Conservation (phyloP, 2,797 vertebrate genomes). For the Peromyscus nudipes region DNA sequence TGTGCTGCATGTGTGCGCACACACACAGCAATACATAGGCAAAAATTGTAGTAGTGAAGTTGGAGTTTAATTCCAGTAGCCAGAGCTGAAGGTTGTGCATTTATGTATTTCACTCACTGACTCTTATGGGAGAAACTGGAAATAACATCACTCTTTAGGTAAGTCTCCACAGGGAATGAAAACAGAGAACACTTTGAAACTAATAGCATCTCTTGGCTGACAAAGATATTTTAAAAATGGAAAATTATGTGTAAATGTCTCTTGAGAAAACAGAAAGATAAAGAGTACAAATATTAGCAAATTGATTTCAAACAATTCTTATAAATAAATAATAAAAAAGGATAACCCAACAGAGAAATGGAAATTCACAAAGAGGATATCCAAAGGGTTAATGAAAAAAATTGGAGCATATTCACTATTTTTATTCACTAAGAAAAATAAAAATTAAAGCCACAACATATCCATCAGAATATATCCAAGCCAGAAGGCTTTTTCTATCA, state of each 20-base stretch:
- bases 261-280: neutral
- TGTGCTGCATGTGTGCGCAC: too few species aligned
- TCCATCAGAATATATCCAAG: neutral
- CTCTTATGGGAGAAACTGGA: conserved; percentile 38
- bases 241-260: neutral
- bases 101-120: neutral
- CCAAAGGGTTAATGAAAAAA: neutral
- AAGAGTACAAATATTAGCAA: neutral
- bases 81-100: neutral
- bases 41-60: neutral
- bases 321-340: conserved; percentile 22
- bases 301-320: conserved; percentile 50
- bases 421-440: neutral
- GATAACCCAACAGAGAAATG: conserved; percentile 4
- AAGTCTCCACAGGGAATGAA: conserved; percentile 7
- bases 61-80: neutral
- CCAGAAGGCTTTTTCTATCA: neutral
- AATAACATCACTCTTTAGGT: neutral
- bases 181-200: neutral
- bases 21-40: neutral
- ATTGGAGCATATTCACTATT: neutral
- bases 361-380: neutral
- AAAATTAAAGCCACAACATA: neutral
- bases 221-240: neutral
- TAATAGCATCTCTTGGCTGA: conserved; percentile 44